Evolutionary conservation across 2,797 vertebrate species (phyloP), one percentile per base, ranked within the genome.

Genomic region (Thaleichthys pacificus): DNA sequence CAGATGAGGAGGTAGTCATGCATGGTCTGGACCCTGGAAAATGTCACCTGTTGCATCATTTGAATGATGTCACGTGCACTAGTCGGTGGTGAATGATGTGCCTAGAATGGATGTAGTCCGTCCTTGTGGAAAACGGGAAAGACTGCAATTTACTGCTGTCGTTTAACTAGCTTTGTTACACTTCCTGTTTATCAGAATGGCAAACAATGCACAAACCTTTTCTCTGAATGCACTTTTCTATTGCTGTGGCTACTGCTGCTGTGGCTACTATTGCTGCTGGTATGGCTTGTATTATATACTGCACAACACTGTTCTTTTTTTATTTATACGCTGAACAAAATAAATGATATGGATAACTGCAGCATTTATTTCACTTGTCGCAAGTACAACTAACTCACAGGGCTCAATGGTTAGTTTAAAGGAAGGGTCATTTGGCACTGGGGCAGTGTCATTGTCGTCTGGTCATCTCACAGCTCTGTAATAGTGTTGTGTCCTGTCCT

Each of bases 391-490:
- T 47, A n/a, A 56, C 19, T n/a, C 15, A n/a, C 15, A 54, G 51
- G 42, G 42, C 42, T 47, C 9, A 11, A 47, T 3, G 35, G 35
- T 38, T 7, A 38, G 35, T 38, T 9, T 7, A 38, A 11, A 38
- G n/a, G 49, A 19, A 56, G 49, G 54, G 12, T 24, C 60, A 35
- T 17, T 22, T 57, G 26, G 58, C 63, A 76, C 32, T 61, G 71
- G 77, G 78, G 80, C 66, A 57, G n/a, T 15, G 68, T 88, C 81
- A 85, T 82, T 89, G 85, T 81, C 72, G 83, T 88, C 81, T 85
- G 87, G 83, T 83, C 84, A 86, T 83, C 84, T 85, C 83, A 87
- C 76, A 80, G 84, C 68, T 79, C 72, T 65, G 42, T 88, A 89
- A 92, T 56, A 56, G 17, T n/a, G 51, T 90, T 70, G 77, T 72